A percentile compares a stretch with the other conserved stretches of the same genome.
phyloP scores from a whole-genome alignment of 2,113 vertebrate species.

The Rhipidura dahli region DNA sequence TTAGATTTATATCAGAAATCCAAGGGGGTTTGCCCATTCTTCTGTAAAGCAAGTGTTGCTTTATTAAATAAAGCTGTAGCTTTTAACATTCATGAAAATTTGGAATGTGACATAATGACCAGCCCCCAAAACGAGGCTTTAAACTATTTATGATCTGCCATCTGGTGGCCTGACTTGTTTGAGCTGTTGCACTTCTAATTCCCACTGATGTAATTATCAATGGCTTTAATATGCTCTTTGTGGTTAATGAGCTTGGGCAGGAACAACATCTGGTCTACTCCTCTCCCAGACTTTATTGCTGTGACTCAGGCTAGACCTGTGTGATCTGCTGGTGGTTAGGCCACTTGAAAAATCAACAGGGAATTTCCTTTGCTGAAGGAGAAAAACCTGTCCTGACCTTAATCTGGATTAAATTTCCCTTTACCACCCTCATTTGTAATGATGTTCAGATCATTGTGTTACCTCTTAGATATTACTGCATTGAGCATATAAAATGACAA shows the following conservation, averaged over 20 bases:
- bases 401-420: not conserved
- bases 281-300: not conserved
- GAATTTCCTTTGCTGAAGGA: not conserved
- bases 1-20: not conserved
- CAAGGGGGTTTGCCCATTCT: not conserved
- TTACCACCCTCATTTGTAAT: not conserved
- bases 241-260: not conserved
- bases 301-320: not conserved
- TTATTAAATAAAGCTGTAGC: not conserved
- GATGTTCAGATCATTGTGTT: not conserved
- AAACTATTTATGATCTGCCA: slow-evolving; percentile 23
- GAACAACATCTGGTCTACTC: not conserved
- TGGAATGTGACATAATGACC: not conserved
- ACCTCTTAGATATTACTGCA: not conserved
- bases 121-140: not conserved
- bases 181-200: not conserved
- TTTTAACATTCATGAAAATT: not conserved
- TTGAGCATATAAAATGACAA: no score
- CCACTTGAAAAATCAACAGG: not conserved
- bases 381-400: not conserved
- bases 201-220: not conserved
- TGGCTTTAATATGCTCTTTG: not conserved
- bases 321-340: not conserved
- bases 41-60: not conserved
- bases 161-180: slow-evolving; percentile 1